phyloP scores from a whole-genome alignment of 2,888 invertebrate genomes.

The Argyresthia goedartella region DNA sequence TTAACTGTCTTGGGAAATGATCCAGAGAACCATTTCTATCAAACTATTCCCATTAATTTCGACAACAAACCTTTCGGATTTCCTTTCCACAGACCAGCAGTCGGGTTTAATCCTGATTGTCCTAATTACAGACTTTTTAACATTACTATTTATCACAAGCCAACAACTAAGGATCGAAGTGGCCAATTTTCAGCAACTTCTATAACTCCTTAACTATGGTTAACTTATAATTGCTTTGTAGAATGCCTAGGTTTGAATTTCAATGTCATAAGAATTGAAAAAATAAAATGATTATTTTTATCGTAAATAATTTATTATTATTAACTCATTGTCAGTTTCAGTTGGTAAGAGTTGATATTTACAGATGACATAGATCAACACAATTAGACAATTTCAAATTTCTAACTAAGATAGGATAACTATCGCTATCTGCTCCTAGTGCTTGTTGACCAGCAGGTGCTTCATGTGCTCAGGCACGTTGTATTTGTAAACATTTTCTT shows the following conservation, averaged over 20 bases:
- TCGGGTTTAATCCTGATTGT: slow-evolving; percentile 21
- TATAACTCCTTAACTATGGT: no score
- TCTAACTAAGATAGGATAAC: not conserved
- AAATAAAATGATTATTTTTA: not conserved
- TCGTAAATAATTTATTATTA: not conserved
- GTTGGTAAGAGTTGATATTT: not conserved
- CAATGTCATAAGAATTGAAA: not conserved
- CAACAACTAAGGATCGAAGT: slow-evolving; percentile 18
- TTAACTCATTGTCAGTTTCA: not conserved
- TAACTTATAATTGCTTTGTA: not conserved
- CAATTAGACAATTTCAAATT: no score
- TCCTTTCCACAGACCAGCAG: slow-evolving; percentile 46
- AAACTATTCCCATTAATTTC: slow-evolving; percentile 22
- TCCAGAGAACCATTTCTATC: slow-evolving; percentile 16
- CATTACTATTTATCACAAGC: slow-evolving; percentile 40
- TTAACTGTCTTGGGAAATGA: slow-evolving; percentile 17
- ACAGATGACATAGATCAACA: not conserved
- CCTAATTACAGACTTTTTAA: slow-evolving; percentile 50
- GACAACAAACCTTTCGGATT: slow-evolving; percentile 49
- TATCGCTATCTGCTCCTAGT: slow-evolving; percentile 2
- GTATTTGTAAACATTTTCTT: slow-evolving; percentile 33
- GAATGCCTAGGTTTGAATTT: not conserved
- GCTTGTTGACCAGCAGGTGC: not conserved
- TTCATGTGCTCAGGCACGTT: slow-evolving; percentile 15
- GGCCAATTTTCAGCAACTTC: slow-evolving; percentile 39